These are phyloP conservation scores for Eubasilissa splendida DNA, from an alignment of 2,888 invertebrate genomes.

Conservation along the genomic window DNA sequence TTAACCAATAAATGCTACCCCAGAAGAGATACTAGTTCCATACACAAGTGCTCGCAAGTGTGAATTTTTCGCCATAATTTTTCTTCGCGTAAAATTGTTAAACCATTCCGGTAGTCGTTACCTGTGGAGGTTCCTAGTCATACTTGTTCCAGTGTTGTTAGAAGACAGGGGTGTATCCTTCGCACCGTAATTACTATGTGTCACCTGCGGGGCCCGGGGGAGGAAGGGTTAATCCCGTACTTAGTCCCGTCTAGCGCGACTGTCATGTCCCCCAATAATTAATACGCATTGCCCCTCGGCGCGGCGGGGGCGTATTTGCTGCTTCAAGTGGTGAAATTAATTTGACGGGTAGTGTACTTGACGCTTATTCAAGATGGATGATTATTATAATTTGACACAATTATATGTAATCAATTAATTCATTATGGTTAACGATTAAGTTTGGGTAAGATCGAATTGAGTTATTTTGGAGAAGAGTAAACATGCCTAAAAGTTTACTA, in stretches of 20 bases:
- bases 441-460: no score
- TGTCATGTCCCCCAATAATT: constrained; percentile 46
- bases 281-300: constrained; percentile 40
- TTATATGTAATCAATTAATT: constrained; percentile 18
- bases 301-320: background rate
- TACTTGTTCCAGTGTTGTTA: constrained; percentile 12
- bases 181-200: constrained; percentile 35
- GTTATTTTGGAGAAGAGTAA: no score
- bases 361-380: constrained; percentile 28
- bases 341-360: constrained; percentile 27
- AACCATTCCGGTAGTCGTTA: no score
- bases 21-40: no score
- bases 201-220: constrained; percentile 33
- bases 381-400: constrained; percentile 20
- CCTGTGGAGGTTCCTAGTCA: background rate
- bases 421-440: background rate
- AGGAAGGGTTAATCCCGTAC: constrained; percentile 38
- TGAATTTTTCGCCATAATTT: no score
- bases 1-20: no score
- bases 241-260: constrained; percentile 32
- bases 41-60: no score
- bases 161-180: constrained; percentile 29
- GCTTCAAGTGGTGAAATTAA: constrained; percentile 15
- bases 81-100: no score
- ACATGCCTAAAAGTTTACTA: no score